Evolutionary conservation across 2,888 invertebrate species (phyloP).

Genomic region (Amiota minor): DNA sequence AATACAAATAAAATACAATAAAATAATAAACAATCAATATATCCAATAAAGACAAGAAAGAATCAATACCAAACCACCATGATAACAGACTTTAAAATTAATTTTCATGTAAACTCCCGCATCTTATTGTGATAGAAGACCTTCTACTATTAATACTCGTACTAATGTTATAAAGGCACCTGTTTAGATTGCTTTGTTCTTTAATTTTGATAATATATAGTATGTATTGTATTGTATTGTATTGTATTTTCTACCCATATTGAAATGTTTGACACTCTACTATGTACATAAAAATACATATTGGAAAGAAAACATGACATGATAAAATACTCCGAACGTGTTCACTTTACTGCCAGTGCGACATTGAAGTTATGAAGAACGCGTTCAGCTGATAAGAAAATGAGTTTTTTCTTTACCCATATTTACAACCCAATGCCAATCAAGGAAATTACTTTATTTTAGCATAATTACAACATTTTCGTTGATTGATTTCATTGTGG

Average conservation of each 20-base stretch:
- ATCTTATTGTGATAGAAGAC: too few species aligned
- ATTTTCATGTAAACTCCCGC: too few species aligned
- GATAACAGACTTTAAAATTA: too few species aligned
- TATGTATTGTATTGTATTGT: too few species aligned
- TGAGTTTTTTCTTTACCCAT: background rate
- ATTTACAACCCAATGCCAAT: background rate
- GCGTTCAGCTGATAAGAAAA: conserved; percentile 18
- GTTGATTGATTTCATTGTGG: conserved; percentile 5
- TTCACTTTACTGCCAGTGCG: background rate
- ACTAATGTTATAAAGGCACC: too few species aligned
- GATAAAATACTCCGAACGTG: conserved; percentile 4
- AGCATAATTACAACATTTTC: conserved; percentile 9
- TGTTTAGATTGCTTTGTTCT: too few species aligned
- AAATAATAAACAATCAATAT: too few species aligned
- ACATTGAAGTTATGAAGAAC: conserved; percentile 8
- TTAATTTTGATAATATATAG: too few species aligned
- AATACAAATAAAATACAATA: too few species aligned
- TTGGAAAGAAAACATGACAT: background rate
- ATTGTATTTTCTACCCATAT: background rate
- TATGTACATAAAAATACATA: background rate
- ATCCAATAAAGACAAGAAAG: too few species aligned
- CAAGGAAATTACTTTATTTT: conserved; percentile 2
- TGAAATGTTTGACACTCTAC: background rate
- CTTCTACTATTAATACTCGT: too few species aligned
- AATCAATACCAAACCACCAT: too few species aligned